These are phyloP conservation scores for Brachionus koreanus DNA, from an alignment of 1,140 invertebrate genomes.

Conservation along the genomic window DNA sequence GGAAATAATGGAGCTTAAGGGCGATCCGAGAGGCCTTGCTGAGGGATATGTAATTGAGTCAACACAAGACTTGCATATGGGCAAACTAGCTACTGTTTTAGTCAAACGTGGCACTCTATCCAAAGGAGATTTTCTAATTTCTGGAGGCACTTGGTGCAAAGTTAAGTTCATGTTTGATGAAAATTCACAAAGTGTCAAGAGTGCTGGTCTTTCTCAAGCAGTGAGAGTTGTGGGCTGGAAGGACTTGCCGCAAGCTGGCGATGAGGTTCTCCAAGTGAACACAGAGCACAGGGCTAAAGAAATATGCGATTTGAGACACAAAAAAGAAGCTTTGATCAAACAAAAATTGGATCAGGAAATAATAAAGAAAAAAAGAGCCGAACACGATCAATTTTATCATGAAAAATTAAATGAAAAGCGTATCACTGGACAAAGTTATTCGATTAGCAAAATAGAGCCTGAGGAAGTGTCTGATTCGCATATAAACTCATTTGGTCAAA, in stretches of 20 bases:
- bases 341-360: slow-evolving; percentile 64
- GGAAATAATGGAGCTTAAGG: slow-evolving; percentile 77
- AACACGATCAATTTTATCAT: slow-evolving; percentile 60
- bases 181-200: slow-evolving; percentile 65
- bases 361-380: slow-evolving; percentile 67
- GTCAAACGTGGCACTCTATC: slow-evolving; percentile 83
- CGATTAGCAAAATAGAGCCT: not conserved
- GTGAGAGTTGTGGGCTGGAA: slow-evolving; percentile 70
- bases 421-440: not conserved
- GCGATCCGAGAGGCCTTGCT: slow-evolving; percentile 74
- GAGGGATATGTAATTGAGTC: slow-evolving; percentile 89
- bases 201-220: slow-evolving; percentile 74
- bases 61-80: slow-evolving; percentile 64
- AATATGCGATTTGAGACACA: slow-evolving; percentile 43
- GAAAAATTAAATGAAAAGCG: slow-evolving; percentile 22
- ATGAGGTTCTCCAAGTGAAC: slow-evolving; percentile 76
- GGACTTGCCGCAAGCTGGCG: slow-evolving; percentile 75
- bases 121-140: slow-evolving; percentile 74
- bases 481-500: not conserved
- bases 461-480: not conserved
- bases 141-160: slow-evolving; percentile 62
- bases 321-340: slow-evolving; percentile 63
- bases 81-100: slow-evolving; percentile 80
- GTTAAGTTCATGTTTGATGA: slow-evolving; percentile 79
- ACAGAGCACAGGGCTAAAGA: slow-evolving; percentile 61